A percentile compares a stretch with the other conserved stretches of the same genome.
phyloP scores from a whole-genome alignment of 2,113 vertebrate genomes.

The Eudyptes chrysolophus region DNA sequence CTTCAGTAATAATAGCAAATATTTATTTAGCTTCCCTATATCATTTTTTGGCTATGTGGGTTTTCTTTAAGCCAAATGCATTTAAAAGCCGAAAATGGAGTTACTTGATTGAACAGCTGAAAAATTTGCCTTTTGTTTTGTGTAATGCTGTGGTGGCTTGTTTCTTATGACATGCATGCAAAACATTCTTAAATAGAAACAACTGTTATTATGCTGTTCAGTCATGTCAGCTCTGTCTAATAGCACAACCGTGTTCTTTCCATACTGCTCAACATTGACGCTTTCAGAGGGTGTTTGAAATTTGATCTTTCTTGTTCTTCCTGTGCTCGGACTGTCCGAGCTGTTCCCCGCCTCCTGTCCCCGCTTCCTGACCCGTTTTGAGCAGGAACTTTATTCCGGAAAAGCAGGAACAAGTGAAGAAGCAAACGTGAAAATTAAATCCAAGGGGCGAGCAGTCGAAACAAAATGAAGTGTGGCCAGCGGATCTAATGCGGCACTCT shows the following conservation, averaged over 20 bases:
- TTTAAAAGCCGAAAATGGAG: background rate
- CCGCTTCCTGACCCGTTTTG: background rate
- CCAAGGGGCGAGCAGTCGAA: background rate
- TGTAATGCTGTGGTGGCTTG: background rate
- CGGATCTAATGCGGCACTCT: no score
- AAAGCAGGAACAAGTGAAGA: background rate
- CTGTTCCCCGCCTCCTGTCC: background rate
- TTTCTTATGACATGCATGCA: background rate
- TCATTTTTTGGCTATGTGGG: background rate
- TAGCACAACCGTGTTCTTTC: background rate
- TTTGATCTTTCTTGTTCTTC: background rate
- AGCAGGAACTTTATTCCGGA: background rate
- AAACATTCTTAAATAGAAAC: background rate
- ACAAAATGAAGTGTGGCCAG: background rate
- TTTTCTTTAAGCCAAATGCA: background rate
- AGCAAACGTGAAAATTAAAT: background rate
- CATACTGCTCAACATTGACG: background rate
- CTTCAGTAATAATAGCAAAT: background rate
- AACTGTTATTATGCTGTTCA: background rate
- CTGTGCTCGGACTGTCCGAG: background rate
- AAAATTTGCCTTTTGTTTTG: background rate
- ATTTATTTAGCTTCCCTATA: background rate
- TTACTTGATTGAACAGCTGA: background rate
- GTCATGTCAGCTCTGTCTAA: background rate
- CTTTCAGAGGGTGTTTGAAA: slow-evolving; percentile 3